Evolutionary conservation across 2,113 vertebrate species (phyloP).

Genomic region (Scomber japonicus): DNA sequence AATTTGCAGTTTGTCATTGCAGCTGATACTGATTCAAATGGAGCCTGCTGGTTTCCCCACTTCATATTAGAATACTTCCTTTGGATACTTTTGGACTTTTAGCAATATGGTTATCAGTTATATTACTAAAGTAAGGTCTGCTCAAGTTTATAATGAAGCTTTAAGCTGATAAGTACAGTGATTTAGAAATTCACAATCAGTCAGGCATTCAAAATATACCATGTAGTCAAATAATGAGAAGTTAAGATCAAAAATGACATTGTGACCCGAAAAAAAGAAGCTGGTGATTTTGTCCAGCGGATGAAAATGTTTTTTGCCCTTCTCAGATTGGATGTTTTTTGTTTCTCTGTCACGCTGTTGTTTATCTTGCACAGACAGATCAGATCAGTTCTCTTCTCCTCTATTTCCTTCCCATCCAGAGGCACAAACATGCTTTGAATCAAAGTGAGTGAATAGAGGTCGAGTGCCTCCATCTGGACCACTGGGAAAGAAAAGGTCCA

Average conservation of each 20-base stretch:
- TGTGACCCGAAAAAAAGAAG: not conserved
- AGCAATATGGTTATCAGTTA: not conserved
- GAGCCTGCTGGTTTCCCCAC: not conserved
- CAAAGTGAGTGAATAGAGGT: conserved; percentile 60
- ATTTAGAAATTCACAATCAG: conserved; percentile 12
- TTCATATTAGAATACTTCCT: not conserved
- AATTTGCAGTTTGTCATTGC: conserved; percentile 16
- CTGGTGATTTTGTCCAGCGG: not conserved
- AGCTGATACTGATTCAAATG: not conserved
- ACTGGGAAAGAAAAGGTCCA: conserved; percentile 65
- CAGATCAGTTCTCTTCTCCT: conserved; percentile 40
- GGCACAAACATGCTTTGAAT: conserved; percentile 59
- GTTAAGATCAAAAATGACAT: not conserved
- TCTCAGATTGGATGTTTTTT: conserved; percentile 11
- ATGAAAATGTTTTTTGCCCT: conserved; percentile 28
- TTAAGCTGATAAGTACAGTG: not conserved
- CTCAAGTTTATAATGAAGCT: conserved; percentile 19
- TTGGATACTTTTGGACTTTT: not conserved
- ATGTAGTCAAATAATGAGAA: not conserved
- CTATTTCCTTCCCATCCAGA: conserved; percentile 30
- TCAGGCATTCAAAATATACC: not conserved
- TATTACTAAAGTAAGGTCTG: not conserved
- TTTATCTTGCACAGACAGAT: conserved; percentile 48
- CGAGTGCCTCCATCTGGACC: conserved; percentile 60
- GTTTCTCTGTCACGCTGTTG: not conserved